phyloP scores from a whole-genome alignment of 2,113 vertebrate genomes.

The Stictonetta naevosa region DNA sequence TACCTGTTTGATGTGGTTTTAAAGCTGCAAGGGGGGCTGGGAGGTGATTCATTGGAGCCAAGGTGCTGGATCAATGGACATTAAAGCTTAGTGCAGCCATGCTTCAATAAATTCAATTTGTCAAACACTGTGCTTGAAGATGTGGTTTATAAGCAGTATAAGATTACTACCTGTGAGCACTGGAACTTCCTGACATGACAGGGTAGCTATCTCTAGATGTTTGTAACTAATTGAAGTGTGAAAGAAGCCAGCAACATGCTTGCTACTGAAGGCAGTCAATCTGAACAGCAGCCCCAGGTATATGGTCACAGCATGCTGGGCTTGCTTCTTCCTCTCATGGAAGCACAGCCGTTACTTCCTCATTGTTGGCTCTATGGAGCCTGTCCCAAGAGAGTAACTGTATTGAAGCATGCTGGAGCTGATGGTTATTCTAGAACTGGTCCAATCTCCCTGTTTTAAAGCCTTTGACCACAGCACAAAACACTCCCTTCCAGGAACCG shows the following conservation, averaged over 20 bases:
- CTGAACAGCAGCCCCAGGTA: background rate
- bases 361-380: rapidly evolving
- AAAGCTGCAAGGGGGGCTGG: background rate
- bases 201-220: rapidly evolving
- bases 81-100: background rate
- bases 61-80: rapidly evolving
- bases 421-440: rapidly evolving
- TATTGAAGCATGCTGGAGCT: rapidly evolving
- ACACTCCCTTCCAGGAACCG: rapidly evolving
- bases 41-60: background rate
- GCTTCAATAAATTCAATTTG: background rate
- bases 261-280: background rate
- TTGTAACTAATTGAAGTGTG: too few relatives aligned
- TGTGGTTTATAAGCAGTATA: background rate
- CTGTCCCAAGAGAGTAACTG: rapidly evolving
- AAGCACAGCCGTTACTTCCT: rapidly evolving
- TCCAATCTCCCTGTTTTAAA: rapidly evolving
- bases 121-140: background rate
- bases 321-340: rapidly evolving
- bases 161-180: background rate
- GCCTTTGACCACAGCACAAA: rapidly evolving
- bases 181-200: rapidly evolving
- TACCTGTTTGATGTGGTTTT: background rate
- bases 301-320: background rate
- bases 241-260: rapidly evolving